Percentiles rank a stretch among this genome's conserved stretches.
Evolutionary conservation across 2,797 vertebrate genomes (phyloP).

Genomic region (Saxicola maurus): DNA sequence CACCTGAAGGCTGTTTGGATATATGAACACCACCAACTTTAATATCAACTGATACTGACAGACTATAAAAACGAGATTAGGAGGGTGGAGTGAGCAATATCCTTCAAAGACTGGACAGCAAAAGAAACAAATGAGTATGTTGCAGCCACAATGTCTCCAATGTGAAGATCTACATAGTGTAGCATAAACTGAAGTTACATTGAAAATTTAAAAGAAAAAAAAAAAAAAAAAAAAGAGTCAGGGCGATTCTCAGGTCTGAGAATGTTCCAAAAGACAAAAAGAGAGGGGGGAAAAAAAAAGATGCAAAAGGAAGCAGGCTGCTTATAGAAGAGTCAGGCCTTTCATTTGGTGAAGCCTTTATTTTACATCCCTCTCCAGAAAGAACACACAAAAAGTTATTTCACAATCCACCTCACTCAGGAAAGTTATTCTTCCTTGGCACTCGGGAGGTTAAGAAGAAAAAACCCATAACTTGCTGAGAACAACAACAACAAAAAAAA

Average conservation of each 20-base stretch:
- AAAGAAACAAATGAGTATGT: conserved; percentile 10
- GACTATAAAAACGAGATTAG: conserved; percentile 21
- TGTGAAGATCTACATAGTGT: conserved; percentile 57
- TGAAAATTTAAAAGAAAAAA: neutral
- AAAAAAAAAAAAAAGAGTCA: no score
- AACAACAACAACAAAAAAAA: neutral
- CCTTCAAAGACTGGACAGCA: conserved; percentile 52
- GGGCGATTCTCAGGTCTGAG: neutral
- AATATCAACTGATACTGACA: conserved; percentile 37
- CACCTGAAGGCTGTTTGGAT: conserved; percentile 53
- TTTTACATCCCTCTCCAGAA: conserved; percentile 27
- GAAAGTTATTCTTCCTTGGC: conserved; percentile 18
- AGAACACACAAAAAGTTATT: neutral
- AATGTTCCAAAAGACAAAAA: neutral
- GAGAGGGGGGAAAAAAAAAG: fast-evolving
- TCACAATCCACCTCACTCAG: conserved; percentile 36
- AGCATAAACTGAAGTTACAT: conserved; percentile 1
- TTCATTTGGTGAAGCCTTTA: conserved; percentile 51
- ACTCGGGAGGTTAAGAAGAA: neutral
- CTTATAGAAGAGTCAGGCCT: conserved; percentile 27
- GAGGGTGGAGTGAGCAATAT: conserved; percentile 16
- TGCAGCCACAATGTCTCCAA: conserved; percentile 58
- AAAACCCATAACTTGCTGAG: neutral
- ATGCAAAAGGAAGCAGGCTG: neutral
- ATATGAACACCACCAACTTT: conserved; percentile 49